Conservation (phyloP, 2,888 invertebrate species). For the Nymphalis urticae region DNA sequence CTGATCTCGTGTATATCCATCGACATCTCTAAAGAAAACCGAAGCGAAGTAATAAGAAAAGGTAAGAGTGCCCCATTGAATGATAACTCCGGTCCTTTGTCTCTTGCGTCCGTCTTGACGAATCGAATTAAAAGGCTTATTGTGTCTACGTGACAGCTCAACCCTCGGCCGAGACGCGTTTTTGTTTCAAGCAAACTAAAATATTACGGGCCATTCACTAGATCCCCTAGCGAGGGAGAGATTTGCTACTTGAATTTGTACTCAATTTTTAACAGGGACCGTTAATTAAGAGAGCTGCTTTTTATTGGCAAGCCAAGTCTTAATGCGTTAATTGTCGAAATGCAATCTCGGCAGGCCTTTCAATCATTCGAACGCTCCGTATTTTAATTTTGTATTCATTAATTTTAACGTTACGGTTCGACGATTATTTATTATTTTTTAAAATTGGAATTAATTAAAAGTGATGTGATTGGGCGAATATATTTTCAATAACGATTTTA, state of each 20-base stretch:
- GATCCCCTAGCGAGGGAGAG: conserved; percentile 60
- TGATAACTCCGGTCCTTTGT: conserved; percentile 80
- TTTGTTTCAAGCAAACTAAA: conserved; percentile 80
- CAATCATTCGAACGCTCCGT: conserved; percentile 75
- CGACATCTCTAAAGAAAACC: conserved; percentile 71
- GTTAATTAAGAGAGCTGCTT: conserved; percentile 79
- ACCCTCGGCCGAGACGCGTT: conserved; percentile 65
- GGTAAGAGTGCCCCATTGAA: conserved; percentile 81
- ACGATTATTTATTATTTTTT: conserved; percentile 54
- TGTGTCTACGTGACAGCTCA: conserved; percentile 80
- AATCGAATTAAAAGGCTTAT: conserved; percentile 82
- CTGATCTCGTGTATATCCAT: conserved; percentile 49
- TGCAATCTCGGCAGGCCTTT: conserved; percentile 77
- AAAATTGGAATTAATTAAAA: conserved; percentile 39
- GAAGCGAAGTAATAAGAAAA: conserved; percentile 79
- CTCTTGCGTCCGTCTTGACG: conserved; percentile 78
- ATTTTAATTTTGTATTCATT: conserved; percentile 69
- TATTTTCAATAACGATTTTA: conserved; percentile 18
- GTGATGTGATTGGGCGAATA: conserved; percentile 6
- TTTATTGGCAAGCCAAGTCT: conserved; percentile 77
- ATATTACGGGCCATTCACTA: conserved; percentile 81
- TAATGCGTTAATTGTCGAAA: conserved; percentile 82
- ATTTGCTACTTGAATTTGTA: conserved; percentile 80
- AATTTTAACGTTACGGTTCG: conserved; percentile 49
- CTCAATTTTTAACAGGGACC: conserved; percentile 80